Conservation (phyloP, 2,113 vertebrate species). For the Odocoileus virginianus region DNA sequence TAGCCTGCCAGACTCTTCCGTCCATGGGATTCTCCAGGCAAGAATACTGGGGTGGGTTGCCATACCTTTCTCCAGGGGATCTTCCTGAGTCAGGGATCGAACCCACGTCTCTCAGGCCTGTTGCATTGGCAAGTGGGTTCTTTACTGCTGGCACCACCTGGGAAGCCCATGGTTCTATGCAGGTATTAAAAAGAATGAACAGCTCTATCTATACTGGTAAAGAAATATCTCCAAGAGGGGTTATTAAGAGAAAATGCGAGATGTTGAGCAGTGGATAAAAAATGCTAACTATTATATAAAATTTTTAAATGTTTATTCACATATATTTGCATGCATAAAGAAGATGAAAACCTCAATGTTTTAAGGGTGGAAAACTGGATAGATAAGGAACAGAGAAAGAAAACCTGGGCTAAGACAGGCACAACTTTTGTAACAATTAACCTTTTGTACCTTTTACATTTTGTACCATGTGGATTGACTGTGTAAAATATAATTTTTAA, state of each 20-base stretch:
- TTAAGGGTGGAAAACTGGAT: not conserved
- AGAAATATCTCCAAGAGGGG: not conserved
- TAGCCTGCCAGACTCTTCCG: not conserved
- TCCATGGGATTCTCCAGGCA: not conserved
- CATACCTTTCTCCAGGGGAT: not conserved
- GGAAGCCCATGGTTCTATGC: not conserved
- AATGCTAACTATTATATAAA: not conserved
- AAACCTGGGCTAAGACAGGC: not conserved
- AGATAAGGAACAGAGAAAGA: not conserved
- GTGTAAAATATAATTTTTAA: not conserved
- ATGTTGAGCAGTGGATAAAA: not conserved
- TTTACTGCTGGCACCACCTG: not conserved
- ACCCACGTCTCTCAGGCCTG: not conserved
- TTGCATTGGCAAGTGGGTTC: not conserved
- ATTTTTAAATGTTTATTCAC: not conserved
- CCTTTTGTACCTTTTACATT: not conserved
- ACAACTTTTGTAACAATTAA: conserved; percentile 3
- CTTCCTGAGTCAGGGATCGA: not conserved
- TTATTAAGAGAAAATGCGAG: not conserved
- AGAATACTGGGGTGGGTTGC: not conserved
- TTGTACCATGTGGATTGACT: not conserved
- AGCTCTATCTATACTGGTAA: not conserved
- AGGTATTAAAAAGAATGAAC: not conserved
- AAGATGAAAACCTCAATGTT: not conserved
- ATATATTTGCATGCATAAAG: not conserved